Percentiles rank a stretch among this genome's conserved stretches.
phyloP scores from a whole-genome alignment of 2,888 invertebrate genomes.

The Drosophila leonis region DNA sequence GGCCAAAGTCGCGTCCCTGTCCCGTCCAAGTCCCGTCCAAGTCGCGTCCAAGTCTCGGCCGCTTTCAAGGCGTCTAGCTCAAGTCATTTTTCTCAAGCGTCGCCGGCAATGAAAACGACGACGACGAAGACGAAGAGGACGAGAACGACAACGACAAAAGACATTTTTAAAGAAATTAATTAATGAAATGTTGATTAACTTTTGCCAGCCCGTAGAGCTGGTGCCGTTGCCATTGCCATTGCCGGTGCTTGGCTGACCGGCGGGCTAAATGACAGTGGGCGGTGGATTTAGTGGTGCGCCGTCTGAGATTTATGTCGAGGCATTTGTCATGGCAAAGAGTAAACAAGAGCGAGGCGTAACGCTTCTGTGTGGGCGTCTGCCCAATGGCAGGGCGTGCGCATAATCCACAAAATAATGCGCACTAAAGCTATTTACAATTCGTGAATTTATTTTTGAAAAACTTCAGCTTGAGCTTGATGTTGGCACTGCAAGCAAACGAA shows the following conservation, averaged over 20 bases:
- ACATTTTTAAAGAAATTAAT: constrained; percentile 82
- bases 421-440: constrained; percentile 77
- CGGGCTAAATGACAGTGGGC: constrained; percentile 10
- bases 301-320: constrained; percentile 78
- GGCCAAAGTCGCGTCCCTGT: constrained; percentile 18
- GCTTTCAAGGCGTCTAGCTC: constrained; percentile 35
- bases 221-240: constrained; percentile 34
- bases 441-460: constrained; percentile 69
- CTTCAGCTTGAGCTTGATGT: constrained; percentile 11
- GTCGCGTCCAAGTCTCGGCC: constrained; percentile 21
- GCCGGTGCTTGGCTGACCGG: constrained; percentile 38
- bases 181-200: constrained; percentile 84
- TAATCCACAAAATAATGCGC: constrained; percentile 79
- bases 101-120: constrained; percentile 14
- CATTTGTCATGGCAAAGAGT: constrained; percentile 78
- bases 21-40: constrained; percentile 12
- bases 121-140: constrained; percentile 26
- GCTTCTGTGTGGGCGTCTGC: constrained; percentile 38
- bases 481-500: constrained; percentile 6
- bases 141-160: constrained; percentile 48
- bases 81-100: constrained; percentile 51
- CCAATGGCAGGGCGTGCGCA: constrained; percentile 61
- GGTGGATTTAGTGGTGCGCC: constrained; percentile 32
- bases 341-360: constrained; percentile 69
- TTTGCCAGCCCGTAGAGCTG: constrained; percentile 69